phyloP scores from a whole-genome alignment of 2,797 vertebrate species.

The Acipenser oxyrinchus region DNA sequence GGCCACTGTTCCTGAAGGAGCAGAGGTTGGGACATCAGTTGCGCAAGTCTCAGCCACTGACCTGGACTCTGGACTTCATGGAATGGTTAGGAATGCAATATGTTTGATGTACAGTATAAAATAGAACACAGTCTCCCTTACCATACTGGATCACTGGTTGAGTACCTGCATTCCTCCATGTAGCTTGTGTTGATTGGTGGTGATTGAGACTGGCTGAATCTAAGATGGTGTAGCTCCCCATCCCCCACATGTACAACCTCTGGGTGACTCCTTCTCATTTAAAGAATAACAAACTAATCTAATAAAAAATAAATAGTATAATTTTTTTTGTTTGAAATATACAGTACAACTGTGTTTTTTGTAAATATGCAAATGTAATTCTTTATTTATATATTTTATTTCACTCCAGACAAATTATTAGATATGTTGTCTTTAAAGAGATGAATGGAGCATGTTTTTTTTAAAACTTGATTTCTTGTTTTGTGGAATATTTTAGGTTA shows the following conservation, averaged over 20 bases:
- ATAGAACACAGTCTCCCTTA: too few species aligned
- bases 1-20: slow-evolving; percentile 73
- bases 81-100: slow-evolving; percentile 55
- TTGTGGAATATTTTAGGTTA: slow-evolving; percentile 32
- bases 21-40: slow-evolving; percentile 63
- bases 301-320: not conserved
- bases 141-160: too few species aligned
- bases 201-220: not conserved
- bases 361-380: slow-evolving; percentile 5
- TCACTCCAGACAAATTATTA: slow-evolving; percentile 35
- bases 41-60: slow-evolving; percentile 72
- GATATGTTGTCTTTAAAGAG: too few species aligned
- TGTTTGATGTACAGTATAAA: not conserved
- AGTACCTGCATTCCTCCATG: too few species aligned
- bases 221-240: too few species aligned
- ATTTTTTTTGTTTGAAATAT: not conserved
- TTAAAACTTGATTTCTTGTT: not conserved
- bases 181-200: not conserved
- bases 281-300: too few species aligned
- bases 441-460: too few species aligned
- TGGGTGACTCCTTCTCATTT: too few species aligned
- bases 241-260: too few species aligned
- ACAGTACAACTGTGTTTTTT: not conserved
- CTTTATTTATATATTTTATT: not conserved
- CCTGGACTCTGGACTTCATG: slow-evolving; percentile 74